Base-by-base conservation (phyloP, 2,797 vertebrate species). In the Sebastes matsubarae region DNA sequence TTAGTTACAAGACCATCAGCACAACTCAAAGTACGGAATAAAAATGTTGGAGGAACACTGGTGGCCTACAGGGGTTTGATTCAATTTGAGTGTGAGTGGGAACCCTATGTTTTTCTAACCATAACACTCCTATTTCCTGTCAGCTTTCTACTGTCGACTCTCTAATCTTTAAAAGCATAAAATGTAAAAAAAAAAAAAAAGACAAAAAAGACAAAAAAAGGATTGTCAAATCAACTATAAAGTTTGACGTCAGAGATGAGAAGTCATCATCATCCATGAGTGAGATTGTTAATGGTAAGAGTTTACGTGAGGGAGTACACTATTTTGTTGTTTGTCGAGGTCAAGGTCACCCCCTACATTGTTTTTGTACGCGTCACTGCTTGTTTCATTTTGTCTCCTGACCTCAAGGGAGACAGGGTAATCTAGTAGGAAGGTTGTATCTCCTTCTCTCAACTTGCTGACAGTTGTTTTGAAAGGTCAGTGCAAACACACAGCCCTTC, bases 401-500 rank as follows among this genome's bases (percentile, higher is more conserved):
- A 42, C 73, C 22, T 61, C 32, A 50, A 1, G 1, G 2, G 46
- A 69, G 58, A 58, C 24, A 64, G 12, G 22, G 38, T 50, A 8
- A 68, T 18, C 3, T 10, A 18, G 13, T 10, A 13, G 25, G 13
- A 69, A 25, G 64, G 72, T 30, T 5, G 1, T 34, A 12, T 55
- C 16, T 73, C 3, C 46, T 52, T 25, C 5, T 69, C 42, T 57
- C 2, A 25, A 66, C 27, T n/a, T 66, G 30, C 24, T 76, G 30
- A 79, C 52, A 20, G 27, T 50, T 63, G 67, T 25, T 75, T 57
- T 71, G 34, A 75, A 75, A 75, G 60, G 52, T 61, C 27, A 55
- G 25, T n/a, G 30, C 34, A 68, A 64, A 72, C 20, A 22, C 30
- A 25, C 20, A 27, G 2, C 20, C 34, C 7, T 18, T 61, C 25